These are phyloP conservation scores for Spheniscus humboldti DNA, from an alignment of 2,797 vertebrate species.

Conservation along the genomic window DNA sequence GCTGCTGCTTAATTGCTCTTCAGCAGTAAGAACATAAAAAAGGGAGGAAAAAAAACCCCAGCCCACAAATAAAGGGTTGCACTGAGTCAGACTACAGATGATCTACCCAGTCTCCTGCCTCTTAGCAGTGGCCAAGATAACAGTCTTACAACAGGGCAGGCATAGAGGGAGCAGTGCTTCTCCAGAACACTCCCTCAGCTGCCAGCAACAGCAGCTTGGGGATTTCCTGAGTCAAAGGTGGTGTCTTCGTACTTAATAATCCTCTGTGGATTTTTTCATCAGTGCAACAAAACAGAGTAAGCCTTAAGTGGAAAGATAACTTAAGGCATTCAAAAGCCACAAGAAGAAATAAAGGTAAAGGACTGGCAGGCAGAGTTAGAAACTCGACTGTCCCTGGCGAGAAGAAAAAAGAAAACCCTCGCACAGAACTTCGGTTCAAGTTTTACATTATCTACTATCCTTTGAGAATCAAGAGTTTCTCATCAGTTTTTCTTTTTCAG, in stretches of 20 bases:
- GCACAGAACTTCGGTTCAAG: not conserved
- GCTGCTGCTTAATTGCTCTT: not conserved
- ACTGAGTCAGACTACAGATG: not conserved
- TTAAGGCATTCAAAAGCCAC: not conserved
- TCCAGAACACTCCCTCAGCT: not conserved
- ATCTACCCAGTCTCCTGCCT: not conserved
- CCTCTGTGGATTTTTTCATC: not conserved
- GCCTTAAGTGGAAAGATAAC: not conserved
- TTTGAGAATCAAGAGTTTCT: not conserved
- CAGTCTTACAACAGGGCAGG: not conserved
- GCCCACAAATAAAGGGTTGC: not conserved
- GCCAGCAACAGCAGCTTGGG: not conserved
- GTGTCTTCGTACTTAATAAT: not conserved
- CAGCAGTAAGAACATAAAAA: not conserved
- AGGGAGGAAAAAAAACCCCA: not conserved
- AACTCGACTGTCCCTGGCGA: not conserved
- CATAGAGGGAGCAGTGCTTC: not conserved
- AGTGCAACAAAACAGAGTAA: not conserved
- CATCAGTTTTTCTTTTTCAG: not conserved
- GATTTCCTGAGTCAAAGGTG: conserved; percentile 18
- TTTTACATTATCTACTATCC: not conserved
- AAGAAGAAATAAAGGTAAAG: not conserved
- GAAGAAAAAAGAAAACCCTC: not conserved
- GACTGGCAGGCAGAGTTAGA: not conserved
- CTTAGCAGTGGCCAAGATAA: not conserved